A percentile compares a stretch with the other conserved stretches of the same genome.
Conservation (phyloP, 2,888 invertebrate genomes). For the Chaetogeoica ovagalla region DNA sequence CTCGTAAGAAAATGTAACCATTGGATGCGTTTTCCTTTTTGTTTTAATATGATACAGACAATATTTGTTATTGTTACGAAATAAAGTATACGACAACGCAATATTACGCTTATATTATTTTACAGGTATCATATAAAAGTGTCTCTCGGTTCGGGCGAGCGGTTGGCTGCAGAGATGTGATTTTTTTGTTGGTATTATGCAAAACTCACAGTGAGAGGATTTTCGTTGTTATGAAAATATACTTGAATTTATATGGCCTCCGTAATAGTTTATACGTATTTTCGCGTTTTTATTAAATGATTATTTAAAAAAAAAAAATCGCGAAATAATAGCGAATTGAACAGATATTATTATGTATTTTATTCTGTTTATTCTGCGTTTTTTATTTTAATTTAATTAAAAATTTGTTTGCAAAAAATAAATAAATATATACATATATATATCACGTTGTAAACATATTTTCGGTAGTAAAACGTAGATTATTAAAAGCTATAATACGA, state of each 20-base stretch:
- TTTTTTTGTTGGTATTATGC: constrained; percentile 7
- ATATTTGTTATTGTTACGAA: constrained; percentile 24
- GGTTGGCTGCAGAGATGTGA: not conserved
- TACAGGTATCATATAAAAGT: not conserved
- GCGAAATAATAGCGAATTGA: not conserved
- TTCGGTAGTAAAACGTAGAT: no score
- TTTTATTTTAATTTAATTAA: not conserved
- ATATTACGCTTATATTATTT: constrained; percentile 23
- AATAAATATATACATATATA: no score
- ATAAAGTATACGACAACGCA: not conserved
- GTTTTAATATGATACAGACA: not conserved
- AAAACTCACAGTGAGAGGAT: not conserved
- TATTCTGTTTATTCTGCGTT: not conserved
- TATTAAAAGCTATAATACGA: no score
- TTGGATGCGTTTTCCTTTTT: constrained; percentile 23
- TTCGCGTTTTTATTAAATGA: constrained; percentile 14
- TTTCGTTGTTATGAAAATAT: constrained; percentile 24
- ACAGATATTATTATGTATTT: not conserved
- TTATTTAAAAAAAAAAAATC: no score
- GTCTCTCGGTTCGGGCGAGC: not conserved
- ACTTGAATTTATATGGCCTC: constrained; percentile 6
- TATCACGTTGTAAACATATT: no score
- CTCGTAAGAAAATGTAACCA: constrained; percentile 24
- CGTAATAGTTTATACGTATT: not conserved
- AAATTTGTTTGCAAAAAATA: no score